A percentile compares a stretch with the other conserved stretches of the same genome.
phyloP scores from a whole-genome alignment of 2,888 invertebrate genomes.

The Drosophila rubida region DNA sequence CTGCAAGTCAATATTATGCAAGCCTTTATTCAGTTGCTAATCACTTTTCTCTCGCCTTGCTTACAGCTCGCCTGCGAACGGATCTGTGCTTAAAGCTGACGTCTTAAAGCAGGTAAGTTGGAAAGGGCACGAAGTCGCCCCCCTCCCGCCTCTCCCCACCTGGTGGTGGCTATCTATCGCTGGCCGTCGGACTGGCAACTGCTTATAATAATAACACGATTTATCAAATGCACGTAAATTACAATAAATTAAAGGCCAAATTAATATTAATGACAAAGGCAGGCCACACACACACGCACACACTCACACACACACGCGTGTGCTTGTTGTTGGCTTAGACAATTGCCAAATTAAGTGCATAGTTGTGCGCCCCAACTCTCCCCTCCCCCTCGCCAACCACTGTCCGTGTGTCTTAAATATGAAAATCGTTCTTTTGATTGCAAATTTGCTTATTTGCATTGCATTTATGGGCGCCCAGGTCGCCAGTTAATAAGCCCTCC shows the following conservation, averaged over 20 bases:
- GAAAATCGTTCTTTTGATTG: slow-evolving; percentile 71
- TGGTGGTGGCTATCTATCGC: background rate
- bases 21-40: slow-evolving; percentile 15
- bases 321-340: slow-evolving; percentile 48
- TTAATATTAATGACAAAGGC: slow-evolving; percentile 76
- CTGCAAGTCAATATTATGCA: slow-evolving; percentile 6
- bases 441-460: slow-evolving; percentile 68
- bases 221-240: slow-evolving; percentile 81
- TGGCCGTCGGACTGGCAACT: slow-evolving; percentile 47
- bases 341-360: slow-evolving; percentile 77
- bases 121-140: slow-evolving; percentile 6
- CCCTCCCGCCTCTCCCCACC: background rate
- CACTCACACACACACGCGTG: slow-evolving; percentile 5
- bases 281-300: slow-evolving; percentile 43
- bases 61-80: slow-evolving; percentile 24
- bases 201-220: slow-evolving; percentile 78
- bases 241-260: slow-evolving; percentile 79
- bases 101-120: slow-evolving; percentile 21
- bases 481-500: slow-evolving; percentile 64
- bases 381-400: too few species aligned
- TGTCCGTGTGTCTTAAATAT: too few species aligned
- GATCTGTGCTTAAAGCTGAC: slow-evolving; percentile 5
- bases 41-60: slow-evolving; percentile 3
- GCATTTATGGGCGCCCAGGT: slow-evolving; percentile 43
- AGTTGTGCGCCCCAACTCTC: too few species aligned